Percentiles rank a stretch among this genome's conserved stretches.
These are phyloP conservation scores for Ardeotis arabs DNA, from an alignment of 2,113 vertebrate species.

Conservation along the genomic window DNA sequence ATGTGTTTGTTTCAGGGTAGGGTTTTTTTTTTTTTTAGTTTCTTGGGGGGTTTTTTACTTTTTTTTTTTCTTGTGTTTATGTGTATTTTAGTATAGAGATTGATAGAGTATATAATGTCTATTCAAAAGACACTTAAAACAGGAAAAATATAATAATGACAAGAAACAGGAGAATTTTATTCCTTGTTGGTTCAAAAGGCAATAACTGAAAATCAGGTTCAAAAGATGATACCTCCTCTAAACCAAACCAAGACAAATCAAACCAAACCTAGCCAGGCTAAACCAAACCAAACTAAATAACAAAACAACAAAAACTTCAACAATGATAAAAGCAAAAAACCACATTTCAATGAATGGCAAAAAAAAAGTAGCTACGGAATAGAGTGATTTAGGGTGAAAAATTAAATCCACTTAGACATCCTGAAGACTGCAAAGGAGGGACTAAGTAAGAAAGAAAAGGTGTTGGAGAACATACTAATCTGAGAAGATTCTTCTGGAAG, in stretches of 20 bases:
- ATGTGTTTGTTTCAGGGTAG: neutral
- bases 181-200: neutral
- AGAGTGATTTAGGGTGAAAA: neutral
- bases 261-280: neutral
- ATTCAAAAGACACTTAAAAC: neutral
- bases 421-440: neutral
- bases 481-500: neutral
- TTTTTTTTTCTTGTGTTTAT: neutral
- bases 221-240: neutral
- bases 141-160: neutral
- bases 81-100: neutral
- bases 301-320: neutral
- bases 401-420: neutral
- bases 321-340: rapidly evolving
- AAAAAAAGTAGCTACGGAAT: neutral
- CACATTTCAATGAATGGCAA: neutral
- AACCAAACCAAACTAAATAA: neutral
- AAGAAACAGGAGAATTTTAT: neutral
- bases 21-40: neutral
- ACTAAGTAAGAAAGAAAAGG: neutral
- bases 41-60: rapidly evolving
- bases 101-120: neutral
- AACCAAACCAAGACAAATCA: neutral
- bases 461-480: neutral
- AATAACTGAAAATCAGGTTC: neutral